These are phyloP conservation scores for Gopherus evgoodei DNA, from an alignment of 2,113 vertebrate species.

Conservation along the genomic window DNA sequence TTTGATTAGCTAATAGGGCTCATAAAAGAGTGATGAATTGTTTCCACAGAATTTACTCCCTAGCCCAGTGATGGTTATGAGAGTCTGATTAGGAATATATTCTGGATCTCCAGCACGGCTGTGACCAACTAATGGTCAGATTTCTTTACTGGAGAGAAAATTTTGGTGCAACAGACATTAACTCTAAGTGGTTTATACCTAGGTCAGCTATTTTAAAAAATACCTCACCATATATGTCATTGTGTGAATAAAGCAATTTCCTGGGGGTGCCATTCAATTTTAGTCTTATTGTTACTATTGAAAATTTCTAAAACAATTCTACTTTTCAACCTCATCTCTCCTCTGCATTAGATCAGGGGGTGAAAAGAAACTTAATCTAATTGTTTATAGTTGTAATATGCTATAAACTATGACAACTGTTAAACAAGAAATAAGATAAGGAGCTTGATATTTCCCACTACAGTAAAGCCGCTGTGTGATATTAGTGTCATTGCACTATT, in stretches of 20 bases:
- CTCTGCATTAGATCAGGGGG: neutral
- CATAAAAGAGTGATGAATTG: neutral
- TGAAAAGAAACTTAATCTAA: neutral
- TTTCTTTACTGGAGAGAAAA: neutral
- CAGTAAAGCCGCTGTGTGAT: neutral
- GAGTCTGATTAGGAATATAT: neutral
- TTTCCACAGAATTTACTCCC: rapidly evolving
- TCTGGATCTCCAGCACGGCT: neutral
- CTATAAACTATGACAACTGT: neutral
- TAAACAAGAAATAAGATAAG: neutral
- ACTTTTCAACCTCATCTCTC: neutral
- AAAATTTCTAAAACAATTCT: too few relatives aligned
- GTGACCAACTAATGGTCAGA: neutral
- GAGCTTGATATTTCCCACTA: neutral
- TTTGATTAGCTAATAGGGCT: neutral
- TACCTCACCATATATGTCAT: neutral
- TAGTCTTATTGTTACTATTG: neutral
- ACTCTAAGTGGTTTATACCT: neutral
- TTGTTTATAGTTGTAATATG: neutral
- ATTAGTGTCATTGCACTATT: too few relatives aligned
- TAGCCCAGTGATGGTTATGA: rapidly evolving
- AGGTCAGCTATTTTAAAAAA: neutral
- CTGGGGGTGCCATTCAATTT: neutral
- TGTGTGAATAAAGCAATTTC: neutral
- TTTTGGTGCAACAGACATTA: neutral